Evolutionary conservation across 2,888 invertebrate species (phyloP).

Genomic region (Zootermopsis nevadensis): DNA sequence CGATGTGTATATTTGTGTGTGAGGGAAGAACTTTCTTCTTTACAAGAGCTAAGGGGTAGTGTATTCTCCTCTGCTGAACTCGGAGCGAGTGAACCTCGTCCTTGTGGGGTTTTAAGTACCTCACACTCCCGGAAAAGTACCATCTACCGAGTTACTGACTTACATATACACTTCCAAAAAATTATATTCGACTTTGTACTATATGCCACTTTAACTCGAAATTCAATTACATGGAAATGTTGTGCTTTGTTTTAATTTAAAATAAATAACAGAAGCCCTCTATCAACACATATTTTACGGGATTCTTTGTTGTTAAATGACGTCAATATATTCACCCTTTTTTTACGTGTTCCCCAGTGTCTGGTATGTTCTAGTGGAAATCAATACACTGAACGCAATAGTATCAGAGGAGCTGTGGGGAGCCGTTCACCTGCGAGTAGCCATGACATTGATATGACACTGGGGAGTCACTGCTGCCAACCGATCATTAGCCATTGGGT

Average conservation of each 20-base stretch:
- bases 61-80: not conserved
- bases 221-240: not conserved
- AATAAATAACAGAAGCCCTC: not conserved
- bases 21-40: not conserved
- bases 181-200: not conserved
- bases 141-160: not conserved
- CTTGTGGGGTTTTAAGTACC: not conserved
- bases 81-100: not conserved
- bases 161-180: not conserved
- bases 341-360: not conserved
- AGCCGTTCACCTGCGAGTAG: not conserved
- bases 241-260: conserved; percentile 7
- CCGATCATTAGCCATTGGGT: not conserved
- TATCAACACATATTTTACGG: not conserved
- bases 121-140: not conserved
- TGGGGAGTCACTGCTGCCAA: not conserved
- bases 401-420: not conserved
- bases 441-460: not conserved
- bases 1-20: not conserved
- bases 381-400: not conserved
- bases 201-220: not conserved
- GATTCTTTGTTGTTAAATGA: not conserved
- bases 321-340: not conserved
- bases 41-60: conserved; percentile 13
- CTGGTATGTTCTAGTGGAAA: conserved; percentile 6